A percentile compares a stretch with the other conserved stretches of the same genome.
These are phyloP conservation scores for Entelurus aequoreus DNA, from an alignment of 2,113 vertebrate genomes.

Conservation along the genomic window DNA sequence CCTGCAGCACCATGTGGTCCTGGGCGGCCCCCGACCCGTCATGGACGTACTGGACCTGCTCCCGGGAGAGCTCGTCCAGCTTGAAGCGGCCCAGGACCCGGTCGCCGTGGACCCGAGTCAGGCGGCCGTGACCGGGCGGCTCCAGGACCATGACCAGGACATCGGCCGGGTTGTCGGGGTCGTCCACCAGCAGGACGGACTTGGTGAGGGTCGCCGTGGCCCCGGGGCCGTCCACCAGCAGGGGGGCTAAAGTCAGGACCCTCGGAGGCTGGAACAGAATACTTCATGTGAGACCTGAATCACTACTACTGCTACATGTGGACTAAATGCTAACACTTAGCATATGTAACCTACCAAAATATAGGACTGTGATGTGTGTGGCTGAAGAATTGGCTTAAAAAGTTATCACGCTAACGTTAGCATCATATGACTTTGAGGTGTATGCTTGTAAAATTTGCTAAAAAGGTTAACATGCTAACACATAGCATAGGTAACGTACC, in stretches of 20 bases:
- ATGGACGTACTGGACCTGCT: conserved; percentile 80
- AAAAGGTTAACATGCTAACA: too few relatives aligned
- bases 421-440: too few relatives aligned
- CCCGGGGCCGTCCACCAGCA: conserved; percentile 70
- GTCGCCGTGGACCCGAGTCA: conserved; percentile 62
- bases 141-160: conserved; percentile 79
- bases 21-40: conserved; percentile 70
- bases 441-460: too few relatives aligned
- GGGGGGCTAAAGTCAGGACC: conserved; percentile 74
- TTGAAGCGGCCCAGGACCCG: conserved; percentile 53
- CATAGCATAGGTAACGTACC: too few relatives aligned
- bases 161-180: conserved; percentile 84
- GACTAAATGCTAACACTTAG: too few relatives aligned
- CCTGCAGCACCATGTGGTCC: conserved; percentile 79
- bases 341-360: too few relatives aligned
- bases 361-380: too few relatives aligned
- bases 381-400: too few relatives aligned
- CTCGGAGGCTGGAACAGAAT: conserved; percentile 73
- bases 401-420: too few relatives aligned
- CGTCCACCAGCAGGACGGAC: conserved; percentile 76
- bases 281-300: too few relatives aligned
- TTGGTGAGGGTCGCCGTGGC: conserved; percentile 62
- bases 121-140: conserved; percentile 75
- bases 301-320: too few relatives aligned
- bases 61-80: conserved; percentile 73